A percentile compares a stretch with the other conserved stretches of the same genome.
phyloP scores from a whole-genome alignment of 2,797 vertebrate species.

The Leptoclinus maculatus region DNA sequence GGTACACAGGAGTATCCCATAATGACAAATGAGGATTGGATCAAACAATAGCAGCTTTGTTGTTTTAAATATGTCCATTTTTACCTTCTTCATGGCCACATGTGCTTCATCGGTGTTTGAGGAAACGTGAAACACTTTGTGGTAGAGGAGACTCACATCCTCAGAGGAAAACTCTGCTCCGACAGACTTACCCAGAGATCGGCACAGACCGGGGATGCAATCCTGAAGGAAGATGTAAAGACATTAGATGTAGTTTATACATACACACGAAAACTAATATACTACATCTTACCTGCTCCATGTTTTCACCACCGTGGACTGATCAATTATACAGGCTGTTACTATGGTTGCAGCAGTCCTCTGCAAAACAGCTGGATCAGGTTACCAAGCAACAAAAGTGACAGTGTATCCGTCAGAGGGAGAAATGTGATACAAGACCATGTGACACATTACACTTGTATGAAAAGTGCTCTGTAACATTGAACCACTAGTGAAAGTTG shows the following conservation, averaged over 20 bases:
- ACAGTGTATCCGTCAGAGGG: constrained; percentile 52
- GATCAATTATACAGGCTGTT: constrained; percentile 77
- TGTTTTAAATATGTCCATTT: not conserved
- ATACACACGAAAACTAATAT: constrained; percentile 21
- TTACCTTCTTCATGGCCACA: constrained; percentile 78
- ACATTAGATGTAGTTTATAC: not conserved
- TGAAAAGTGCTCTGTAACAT: constrained; percentile 12
- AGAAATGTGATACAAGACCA: constrained; percentile 53
- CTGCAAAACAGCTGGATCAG: constrained; percentile 64
- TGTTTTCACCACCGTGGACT: constrained; percentile 58
- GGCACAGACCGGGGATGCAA: constrained; percentile 53
- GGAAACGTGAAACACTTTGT: constrained; percentile 73
- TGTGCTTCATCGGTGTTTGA: constrained; percentile 63
- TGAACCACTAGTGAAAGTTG: constrained; percentile 19
- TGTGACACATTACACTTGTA: constrained; percentile 36
- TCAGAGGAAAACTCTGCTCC: constrained; percentile 73
- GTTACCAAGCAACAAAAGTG: constrained; percentile 71
- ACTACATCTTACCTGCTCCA: constrained; percentile 74
- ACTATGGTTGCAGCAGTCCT: constrained; percentile 67
- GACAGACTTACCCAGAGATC: constrained; percentile 52
- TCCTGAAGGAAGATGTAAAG: constrained; percentile 44
- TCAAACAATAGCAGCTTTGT: not conserved
- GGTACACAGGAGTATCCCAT: not conserved
- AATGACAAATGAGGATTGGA: not conserved
- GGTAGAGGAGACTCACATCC: constrained; percentile 72